phyloP scores from a whole-genome alignment of 1,140 invertebrate species.

The Drosophila willistoni region DNA sequence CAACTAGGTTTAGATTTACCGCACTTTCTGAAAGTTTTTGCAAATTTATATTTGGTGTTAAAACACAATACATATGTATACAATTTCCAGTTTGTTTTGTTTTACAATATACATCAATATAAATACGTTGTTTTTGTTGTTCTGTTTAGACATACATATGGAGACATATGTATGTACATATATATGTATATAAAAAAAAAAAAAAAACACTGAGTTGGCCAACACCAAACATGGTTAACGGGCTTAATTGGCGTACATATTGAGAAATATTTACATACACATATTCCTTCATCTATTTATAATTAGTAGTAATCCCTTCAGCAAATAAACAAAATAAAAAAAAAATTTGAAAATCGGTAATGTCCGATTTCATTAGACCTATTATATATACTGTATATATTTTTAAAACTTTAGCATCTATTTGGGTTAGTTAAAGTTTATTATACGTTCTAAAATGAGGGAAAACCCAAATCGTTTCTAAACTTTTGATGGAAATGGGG shows the following conservation, averaged over 20 bases:
- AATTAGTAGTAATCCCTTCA: neutral
- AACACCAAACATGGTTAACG: neutral
- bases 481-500: too few relatives aligned
- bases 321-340: neutral
- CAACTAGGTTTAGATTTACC: slow-evolving; percentile 40
- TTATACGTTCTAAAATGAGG: too few relatives aligned
- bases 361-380: neutral
- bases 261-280: slow-evolving; percentile 9
- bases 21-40: slow-evolving; percentile 48
- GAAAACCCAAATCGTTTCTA: too few relatives aligned
- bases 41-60: slow-evolving; percentile 57
- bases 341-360: neutral
- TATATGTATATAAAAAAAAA: neutral
- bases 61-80: slow-evolving; percentile 59
- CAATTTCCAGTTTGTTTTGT: slow-evolving; percentile 15
- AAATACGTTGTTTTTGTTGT: slow-evolving; percentile 13
- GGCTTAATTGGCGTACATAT: neutral
- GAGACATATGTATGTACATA: neutral
- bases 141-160: neutral
- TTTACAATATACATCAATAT: slow-evolving; percentile 35
- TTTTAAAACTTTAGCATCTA: too few relatives aligned
- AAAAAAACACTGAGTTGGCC: neutral
- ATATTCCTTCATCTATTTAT: neutral
- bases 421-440: too few relatives aligned
- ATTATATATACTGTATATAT: too few relatives aligned